These are phyloP conservation scores for Schrankia costaestrigalis DNA, from an alignment of 2,888 invertebrate genomes.

Conservation along the genomic window DNA sequence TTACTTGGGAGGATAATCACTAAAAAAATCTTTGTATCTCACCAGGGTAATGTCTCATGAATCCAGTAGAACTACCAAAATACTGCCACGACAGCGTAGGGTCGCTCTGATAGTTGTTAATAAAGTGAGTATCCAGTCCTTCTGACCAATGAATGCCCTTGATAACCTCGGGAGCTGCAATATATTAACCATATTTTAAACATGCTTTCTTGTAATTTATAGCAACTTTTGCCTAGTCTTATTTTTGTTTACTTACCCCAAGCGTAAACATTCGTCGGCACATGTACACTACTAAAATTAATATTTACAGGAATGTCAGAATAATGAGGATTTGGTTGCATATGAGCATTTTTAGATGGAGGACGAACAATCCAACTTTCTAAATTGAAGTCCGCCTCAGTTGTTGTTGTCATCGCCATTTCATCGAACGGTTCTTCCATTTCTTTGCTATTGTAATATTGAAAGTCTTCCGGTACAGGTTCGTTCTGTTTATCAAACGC, in stretches of 20 bases:
- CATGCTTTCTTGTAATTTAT: constrained; percentile 10
- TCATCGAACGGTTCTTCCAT: constrained; percentile 82
- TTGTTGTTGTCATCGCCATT: constrained; percentile 67
- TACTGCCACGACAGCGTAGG: constrained; percentile 98
- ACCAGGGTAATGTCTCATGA: constrained; percentile 98
- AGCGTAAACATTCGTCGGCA: constrained; percentile 97
- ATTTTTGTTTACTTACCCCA: constrained; percentile 80
- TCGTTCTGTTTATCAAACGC: constrained; percentile 82
- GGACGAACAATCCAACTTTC: constrained; percentile 78
- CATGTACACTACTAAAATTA: constrained; percentile 93
- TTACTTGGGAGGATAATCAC: no score
- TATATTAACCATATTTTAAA: constrained; percentile 24
- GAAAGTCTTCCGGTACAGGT: constrained; percentile 81
- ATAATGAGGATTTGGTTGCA: constrained; percentile 87
- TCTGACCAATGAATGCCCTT: constrained; percentile 98
- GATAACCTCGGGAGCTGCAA: constrained; percentile 89
- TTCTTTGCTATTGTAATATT: constrained; percentile 86
- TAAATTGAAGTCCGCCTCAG: constrained; percentile 76
- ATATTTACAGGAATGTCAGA: constrained; percentile 88
- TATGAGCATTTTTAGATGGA: constrained; percentile 82
- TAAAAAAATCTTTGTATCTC: constrained; percentile 24
- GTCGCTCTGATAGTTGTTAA: constrained; percentile 91
- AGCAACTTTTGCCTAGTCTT: constrained; percentile 3
- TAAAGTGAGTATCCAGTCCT: constrained; percentile 93
- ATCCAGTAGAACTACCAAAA: constrained; percentile 98